Conservation (phyloP, 2,113 vertebrate genomes). For the Psophia crepitans region DNA sequence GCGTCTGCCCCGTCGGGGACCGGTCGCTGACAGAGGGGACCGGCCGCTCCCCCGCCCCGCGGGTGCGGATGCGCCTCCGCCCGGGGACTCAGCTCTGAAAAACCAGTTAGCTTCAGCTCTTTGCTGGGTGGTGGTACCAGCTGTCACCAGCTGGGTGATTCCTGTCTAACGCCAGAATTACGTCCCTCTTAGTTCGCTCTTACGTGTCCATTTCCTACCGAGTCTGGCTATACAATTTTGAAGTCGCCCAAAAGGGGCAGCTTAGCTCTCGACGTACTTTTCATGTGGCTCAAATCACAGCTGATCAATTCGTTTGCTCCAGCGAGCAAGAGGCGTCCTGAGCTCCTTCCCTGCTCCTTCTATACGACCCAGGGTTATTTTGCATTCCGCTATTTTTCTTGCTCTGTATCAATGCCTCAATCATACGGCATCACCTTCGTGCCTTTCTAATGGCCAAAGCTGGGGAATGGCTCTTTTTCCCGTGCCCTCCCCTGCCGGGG, state of each 20-base stretch:
- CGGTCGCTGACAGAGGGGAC: background rate
- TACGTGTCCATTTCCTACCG: background rate
- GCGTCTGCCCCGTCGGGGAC: background rate
- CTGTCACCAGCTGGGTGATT: background rate
- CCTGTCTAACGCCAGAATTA: background rate
- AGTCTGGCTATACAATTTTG: background rate
- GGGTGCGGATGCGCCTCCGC: background rate
- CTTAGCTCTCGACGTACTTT: background rate
- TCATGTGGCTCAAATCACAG: background rate
- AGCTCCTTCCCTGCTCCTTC: background rate
- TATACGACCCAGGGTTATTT: background rate
- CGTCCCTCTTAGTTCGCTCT: background rate
- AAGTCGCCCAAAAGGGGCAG: background rate
- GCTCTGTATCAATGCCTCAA: background rate
- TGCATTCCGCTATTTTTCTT: background rate
- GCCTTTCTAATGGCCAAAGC: background rate
- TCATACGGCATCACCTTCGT: rapidly evolving
- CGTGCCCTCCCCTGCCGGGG: background rate
- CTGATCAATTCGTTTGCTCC: background rate
- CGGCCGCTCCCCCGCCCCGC: background rate
- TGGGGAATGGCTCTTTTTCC: background rate
- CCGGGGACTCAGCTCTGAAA: background rate
- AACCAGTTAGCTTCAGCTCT: background rate
- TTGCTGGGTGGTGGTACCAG: background rate
- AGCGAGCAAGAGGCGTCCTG: background rate